Conservation (phyloP, 2,797 vertebrate genomes). For the Pelobates cultripes region DNA sequence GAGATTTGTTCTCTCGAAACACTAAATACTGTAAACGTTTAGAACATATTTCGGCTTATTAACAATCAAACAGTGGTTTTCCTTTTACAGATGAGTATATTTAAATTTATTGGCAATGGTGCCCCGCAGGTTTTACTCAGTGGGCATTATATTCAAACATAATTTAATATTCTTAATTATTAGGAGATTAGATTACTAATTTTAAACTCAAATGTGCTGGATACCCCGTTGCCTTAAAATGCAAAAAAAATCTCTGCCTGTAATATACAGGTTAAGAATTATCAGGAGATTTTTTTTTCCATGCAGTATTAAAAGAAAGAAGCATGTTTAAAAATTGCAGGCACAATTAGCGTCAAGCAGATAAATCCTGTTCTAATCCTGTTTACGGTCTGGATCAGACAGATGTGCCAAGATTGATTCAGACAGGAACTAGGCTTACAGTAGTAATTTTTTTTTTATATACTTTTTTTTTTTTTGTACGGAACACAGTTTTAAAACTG, state of each 20-base stretch:
- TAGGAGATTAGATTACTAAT: conserved; percentile 66
- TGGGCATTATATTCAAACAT: conserved; percentile 67
- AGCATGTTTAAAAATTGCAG: conserved; percentile 83
- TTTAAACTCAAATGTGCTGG: conserved; percentile 63
- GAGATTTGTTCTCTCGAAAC: conserved; percentile 23
- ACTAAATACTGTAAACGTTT: conserved; percentile 57
- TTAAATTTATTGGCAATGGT: conserved; percentile 64
- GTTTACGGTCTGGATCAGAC: conserved; percentile 86
- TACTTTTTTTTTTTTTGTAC: conserved; percentile 67
- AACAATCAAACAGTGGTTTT: conserved; percentile 64
- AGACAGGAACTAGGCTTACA: conserved; percentile 83
- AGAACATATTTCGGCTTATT: conserved; percentile 64
- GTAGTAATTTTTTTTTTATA: conserved; percentile 76
- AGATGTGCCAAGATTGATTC: conserved; percentile 89
- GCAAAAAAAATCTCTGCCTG: conserved; percentile 59
- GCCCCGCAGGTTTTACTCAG: conserved; percentile 66
- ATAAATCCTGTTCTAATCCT: conserved; percentile 89
- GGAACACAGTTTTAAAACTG: conserved; percentile 64
- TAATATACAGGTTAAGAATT: conserved; percentile 64
- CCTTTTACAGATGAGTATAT: conserved; percentile 64
- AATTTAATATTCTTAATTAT: conserved; percentile 70
- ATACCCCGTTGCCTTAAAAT: conserved; percentile 59
- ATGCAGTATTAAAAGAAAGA: conserved; percentile 67
- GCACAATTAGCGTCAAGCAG: conserved; percentile 89
- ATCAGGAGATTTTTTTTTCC: conserved; percentile 66